A percentile compares a stretch with the other conserved stretches of the same genome.
Evolutionary conservation across 2,797 vertebrate genomes (phyloP).

Genomic region (Manis pentadactyla): DNA sequence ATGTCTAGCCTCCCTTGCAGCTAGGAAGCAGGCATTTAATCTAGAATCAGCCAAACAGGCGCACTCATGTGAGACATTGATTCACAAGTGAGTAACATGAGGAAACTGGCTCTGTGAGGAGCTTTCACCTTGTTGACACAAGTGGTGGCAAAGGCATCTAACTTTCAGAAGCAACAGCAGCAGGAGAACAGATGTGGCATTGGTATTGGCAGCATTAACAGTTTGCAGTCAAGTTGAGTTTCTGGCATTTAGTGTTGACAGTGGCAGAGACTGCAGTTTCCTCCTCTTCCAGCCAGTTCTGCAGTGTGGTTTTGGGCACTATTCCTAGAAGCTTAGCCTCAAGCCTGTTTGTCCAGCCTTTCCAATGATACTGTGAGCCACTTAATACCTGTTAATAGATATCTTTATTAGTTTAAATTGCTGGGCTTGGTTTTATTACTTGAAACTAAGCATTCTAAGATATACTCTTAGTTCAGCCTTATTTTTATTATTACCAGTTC

Average conservation of each 20-base stretch:
- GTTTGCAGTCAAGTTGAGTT: conserved; percentile 21
- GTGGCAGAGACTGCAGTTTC: background rate
- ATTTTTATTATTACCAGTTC: background rate
- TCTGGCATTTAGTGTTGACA: conserved; percentile 14
- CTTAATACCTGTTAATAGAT: conserved; percentile 9
- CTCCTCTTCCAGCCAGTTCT: background rate
- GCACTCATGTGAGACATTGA: background rate
- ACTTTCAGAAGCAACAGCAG: background rate
- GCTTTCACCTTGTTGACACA: background rate
- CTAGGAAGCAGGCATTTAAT: conserved; percentile 1
- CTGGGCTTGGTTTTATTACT: background rate
- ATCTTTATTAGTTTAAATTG: conserved; percentile 16
- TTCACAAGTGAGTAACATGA: background rate
- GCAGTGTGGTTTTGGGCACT: background rate
- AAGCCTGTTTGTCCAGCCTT: background rate
- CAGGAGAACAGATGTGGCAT: background rate
- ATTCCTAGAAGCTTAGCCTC: background rate
- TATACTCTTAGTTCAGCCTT: background rate
- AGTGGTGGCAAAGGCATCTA: background rate
- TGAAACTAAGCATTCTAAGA: conserved; percentile 1
- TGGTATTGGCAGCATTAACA: background rate
- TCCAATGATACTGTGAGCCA: background rate
- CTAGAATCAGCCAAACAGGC: conserved; percentile 9
- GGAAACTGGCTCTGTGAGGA: background rate
- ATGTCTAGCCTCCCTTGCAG: conserved; percentile 28